Evolutionary conservation across 1,140 invertebrate genomes (phyloP), one percentile per base, ranked within the genome.

Genomic region (Pogonognathellus flavescens): DNA sequence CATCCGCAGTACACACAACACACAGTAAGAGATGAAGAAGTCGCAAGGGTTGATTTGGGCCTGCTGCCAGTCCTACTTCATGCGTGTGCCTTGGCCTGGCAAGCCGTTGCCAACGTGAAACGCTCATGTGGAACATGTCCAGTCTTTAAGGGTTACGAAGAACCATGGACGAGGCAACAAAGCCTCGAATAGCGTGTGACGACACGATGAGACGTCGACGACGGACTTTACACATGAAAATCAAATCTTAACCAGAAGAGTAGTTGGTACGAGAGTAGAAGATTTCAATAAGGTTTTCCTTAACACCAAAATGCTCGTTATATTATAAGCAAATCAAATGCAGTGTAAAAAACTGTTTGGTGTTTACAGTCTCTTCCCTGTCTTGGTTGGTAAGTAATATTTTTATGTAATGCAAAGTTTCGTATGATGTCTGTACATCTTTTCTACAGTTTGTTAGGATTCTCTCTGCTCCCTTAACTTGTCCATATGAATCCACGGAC

Each of bases 31-130:
- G 76, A 53, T 16, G 62, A 31, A 70, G 70, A 76, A 76, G 70
- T 76, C 70, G 70, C 70, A 76, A 76, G 70, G 70, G 70, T 76
- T 76, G 70, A 57, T 52, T 55, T 72, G 62, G 83, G 60, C 83
- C 49, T 84, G 83, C 62, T 84, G 83, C 83, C 83, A 84, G 83
- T 52, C 62, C 81, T 70, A 59, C 83, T 84, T 76, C 83, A 66
- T 84, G 41, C 83, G 83, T 84, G 83, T 84, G 83, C 83, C 83
- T 62, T 50, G 83, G 83, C 83, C 57, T 60, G 31, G 70, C 41
- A 25, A 76, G 31, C 13, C 13, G 70, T 76, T 76, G 70, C 70
- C 41, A 66, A 13, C 53, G 53, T 57, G 11, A 13, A 57, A 13
- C n/a, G 9, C 53, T 70, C n/a, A n/a, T 76, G 16, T 9, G 8